Base-by-base conservation (phyloP, 2,888 invertebrate genomes). In the Parapristionchus giblindavisi region DNA sequence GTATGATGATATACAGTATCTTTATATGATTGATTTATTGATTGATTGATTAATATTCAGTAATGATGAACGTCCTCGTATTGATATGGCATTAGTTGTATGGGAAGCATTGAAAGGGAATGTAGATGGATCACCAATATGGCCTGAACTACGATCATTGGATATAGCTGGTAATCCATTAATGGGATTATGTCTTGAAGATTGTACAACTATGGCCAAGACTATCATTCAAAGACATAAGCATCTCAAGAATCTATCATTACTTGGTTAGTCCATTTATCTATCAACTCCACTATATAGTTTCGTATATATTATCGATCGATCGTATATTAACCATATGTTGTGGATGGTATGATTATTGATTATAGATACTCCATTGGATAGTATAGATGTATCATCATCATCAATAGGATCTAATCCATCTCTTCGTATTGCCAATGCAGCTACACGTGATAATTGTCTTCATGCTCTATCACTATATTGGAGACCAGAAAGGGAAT, bases 81-180 rank as follows among this genome's bases (percentile, higher is more conserved):
- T 73, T 8, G 73, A 73, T 48, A 43, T 73, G 74, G 74, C 81
- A 2, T 61, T 77, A 0, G 80, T 78, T 27, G 75, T 82, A 54
- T 79, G 76, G 63, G 77, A 80, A 32, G 65, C 75, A 54, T 75
- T 80, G n/a, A 58, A 38, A 24, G n/a, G 36, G 34, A 40, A 43
- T 40, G 63, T 29, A 43, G 68, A 68, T n/a, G 52, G 36, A 34
- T 27, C 34, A 32, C 36, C 38, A 6, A 77, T 79, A 14, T 83
- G 83, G 83, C 76, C 81, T 2, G 68, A 81, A 43, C 65, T 83
- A 56, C 52, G 78, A 65, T 76, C 78, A 17, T 73, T 83, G n/a
- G 83, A 83, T 65, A 76, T 83, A 76, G 78, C 83, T n/a, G 83
- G 83, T 48, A 76, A 80, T 48, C 27, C 73, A 34, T 61, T 73